Evolutionary conservation across 2,797 vertebrate species (phyloP), one percentile per base, ranked within the genome.

Genomic region (Mergus octosetaceus): DNA sequence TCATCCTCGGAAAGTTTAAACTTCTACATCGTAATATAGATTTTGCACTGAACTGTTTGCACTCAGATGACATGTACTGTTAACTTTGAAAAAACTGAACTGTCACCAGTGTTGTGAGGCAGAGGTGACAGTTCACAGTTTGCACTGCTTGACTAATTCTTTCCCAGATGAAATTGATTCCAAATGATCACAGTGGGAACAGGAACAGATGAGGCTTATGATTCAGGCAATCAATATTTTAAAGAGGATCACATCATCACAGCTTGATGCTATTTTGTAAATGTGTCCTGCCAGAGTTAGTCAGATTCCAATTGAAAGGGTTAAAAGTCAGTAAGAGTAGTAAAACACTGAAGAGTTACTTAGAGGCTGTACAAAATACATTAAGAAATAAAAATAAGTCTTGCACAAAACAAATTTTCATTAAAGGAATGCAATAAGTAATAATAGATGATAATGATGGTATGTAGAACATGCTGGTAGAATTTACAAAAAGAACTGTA

Each of bases 51-150:
- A 47, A 68, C 20, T 68, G 10, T 10, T 9, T 20, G 27, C 43
- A 71, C 8, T 54, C 32, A 47, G 0, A 0, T 7, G 32, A 20
- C 36, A 41, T 5, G 11, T 18, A 45, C 19, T 65, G 25, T 0
- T 60, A 10, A 20, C 32, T 34, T 30, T n/a, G 24, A 16, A 32
- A 60, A 79, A 53, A n/a, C 2, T 22, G 21, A 34, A 36, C 38
- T 51, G 19, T 17, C 27, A 77, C 28, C 54, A 68, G 30, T 0
- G 7, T 72, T 21, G 14, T 16, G 28, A 43, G 10, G 30, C 61
- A 74, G 7, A 83, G 38, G 43, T 32, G 36, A 69, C 53, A 74
- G 43, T 1, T 51, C 41, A 34, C 14, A 54, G 24, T 19, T 57
- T 1, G 1, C 24, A 24, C 38, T n/a, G 30, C 30, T 43, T 34